Evolutionary conservation across 2,797 vertebrate species (phyloP).

Genomic region (Enteromius unitaeniatus): DNA sequence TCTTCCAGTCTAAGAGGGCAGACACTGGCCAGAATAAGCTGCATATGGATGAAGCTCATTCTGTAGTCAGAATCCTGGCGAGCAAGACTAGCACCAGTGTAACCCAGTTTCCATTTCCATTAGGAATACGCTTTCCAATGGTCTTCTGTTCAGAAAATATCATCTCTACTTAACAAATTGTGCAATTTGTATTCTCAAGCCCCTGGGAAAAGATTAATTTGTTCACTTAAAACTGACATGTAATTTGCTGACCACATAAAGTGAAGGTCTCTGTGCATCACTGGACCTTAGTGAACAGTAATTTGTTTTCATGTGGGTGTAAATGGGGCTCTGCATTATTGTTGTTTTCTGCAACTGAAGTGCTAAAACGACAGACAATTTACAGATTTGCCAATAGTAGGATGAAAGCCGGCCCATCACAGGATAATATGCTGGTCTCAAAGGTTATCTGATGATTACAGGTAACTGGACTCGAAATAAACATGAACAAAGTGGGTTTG

Average conservation of each 20-base stretch:
- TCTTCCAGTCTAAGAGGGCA: neutral
- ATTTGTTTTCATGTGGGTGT: conserved; percentile 55
- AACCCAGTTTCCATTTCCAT: conserved; percentile 30
- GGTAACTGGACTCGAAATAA: conserved; percentile 6
- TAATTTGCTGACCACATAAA: conserved; percentile 32
- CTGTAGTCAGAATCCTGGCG: neutral
- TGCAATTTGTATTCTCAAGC: conserved; percentile 14
- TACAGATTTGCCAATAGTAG: conserved; percentile 46
- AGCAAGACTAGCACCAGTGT: neutral
- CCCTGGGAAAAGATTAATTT: conserved; percentile 34
- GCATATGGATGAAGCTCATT: neutral
- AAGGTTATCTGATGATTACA: conserved; percentile 52
- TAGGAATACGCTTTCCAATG: conserved; percentile 14
- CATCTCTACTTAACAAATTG: conserved; percentile 23
- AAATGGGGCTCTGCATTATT: conserved; percentile 55
- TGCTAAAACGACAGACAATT: conserved; percentile 49
- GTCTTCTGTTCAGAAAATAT: conserved; percentile 18
- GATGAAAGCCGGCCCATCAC: conserved; percentile 40
- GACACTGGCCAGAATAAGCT: neutral
- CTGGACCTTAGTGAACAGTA: neutral
- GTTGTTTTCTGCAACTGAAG: conserved; percentile 59
- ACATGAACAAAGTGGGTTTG: conserved; percentile 9
- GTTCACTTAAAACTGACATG: conserved; percentile 39
- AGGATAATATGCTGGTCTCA: conserved; percentile 24
- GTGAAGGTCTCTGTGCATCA: neutral